Conservation (phyloP, 2,113 vertebrate species). For the Phrynocephalus versicolor region DNA sequence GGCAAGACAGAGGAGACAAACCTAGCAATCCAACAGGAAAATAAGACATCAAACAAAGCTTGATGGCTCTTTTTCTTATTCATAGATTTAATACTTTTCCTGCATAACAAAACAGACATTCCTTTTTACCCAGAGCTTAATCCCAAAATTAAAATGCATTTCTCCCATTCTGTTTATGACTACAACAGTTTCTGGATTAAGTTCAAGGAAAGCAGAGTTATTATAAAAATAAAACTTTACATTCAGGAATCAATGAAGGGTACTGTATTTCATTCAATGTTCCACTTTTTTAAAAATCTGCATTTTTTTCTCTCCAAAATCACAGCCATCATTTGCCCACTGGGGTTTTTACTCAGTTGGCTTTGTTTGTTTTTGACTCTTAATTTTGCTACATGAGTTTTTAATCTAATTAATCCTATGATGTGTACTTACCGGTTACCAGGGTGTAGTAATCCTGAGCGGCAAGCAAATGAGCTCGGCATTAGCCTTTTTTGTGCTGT, state of each 20-base stretch:
- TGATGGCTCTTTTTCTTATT: not conserved
- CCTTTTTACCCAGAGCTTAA: not conserved
- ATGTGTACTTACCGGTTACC: not conserved
- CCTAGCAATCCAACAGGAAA: not conserved
- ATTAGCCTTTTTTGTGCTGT: not conserved
- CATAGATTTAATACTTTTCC: not conserved
- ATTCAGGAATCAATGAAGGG: not conserved
- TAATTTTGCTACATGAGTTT: not conserved
- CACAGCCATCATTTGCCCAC: not conserved
- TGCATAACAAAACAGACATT: not conserved
- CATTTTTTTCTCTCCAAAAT: not conserved
- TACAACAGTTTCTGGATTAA: not conserved
- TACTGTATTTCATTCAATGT: not conserved
- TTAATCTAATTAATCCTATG: not conserved
- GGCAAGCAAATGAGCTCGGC: not conserved
- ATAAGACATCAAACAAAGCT: not conserved
- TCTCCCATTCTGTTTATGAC: not conserved
- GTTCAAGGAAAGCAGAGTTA: not conserved
- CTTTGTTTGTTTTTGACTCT: not conserved
- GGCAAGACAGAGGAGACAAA: not conserved
- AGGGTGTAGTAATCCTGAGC: not conserved
- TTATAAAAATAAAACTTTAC: not conserved
- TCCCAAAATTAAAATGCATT: not conserved
- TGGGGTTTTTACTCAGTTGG: not conserved
- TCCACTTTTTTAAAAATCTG: not conserved